phyloP scores from a whole-genome alignment of 2,888 invertebrate genomes.

The Ganaspis brasiliensis region DNA sequence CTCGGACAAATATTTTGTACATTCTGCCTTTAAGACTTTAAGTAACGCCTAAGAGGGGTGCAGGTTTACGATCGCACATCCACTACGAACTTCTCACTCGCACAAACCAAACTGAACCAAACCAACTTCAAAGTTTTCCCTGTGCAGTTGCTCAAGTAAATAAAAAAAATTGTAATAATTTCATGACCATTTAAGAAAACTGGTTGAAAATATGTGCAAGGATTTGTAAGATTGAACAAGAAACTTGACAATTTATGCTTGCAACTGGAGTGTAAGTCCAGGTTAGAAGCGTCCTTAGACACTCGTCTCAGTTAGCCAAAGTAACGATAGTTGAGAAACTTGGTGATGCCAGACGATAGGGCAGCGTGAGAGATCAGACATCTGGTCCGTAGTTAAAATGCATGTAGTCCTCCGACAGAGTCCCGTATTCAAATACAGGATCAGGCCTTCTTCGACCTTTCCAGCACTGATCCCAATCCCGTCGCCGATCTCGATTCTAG shows the following conservation, averaged over 20 bases:
- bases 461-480: slow-evolving; percentile 76
- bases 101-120: no score
- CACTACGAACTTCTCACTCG: no score
- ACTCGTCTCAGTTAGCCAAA: slow-evolving; percentile 52
- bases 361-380: slow-evolving; percentile 78
- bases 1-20: no score
- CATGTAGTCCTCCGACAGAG: slow-evolving; percentile 77
- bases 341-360: slow-evolving; percentile 74
- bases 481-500: slow-evolving; percentile 68
- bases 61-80: no score
- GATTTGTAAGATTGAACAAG: neutral
- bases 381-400: slow-evolving; percentile 80
- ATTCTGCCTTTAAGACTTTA: no score
- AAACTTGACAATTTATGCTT: slow-evolving; percentile 10
- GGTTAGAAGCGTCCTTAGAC: neutral
- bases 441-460: slow-evolving; percentile 78
- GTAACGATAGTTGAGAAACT: slow-evolving; percentile 78
- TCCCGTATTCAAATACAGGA: slow-evolving; percentile 81
- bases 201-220: no score
- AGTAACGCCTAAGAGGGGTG: no score
- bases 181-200: no score
- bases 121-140: no score
- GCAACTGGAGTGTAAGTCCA: slow-evolving; percentile 15
- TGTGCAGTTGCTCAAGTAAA: no score
- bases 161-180: no score